Conservation (phyloP, 30 jellyfish, hydroid and myxozoan genomes). For the Euphysa ruthae region DNA sequence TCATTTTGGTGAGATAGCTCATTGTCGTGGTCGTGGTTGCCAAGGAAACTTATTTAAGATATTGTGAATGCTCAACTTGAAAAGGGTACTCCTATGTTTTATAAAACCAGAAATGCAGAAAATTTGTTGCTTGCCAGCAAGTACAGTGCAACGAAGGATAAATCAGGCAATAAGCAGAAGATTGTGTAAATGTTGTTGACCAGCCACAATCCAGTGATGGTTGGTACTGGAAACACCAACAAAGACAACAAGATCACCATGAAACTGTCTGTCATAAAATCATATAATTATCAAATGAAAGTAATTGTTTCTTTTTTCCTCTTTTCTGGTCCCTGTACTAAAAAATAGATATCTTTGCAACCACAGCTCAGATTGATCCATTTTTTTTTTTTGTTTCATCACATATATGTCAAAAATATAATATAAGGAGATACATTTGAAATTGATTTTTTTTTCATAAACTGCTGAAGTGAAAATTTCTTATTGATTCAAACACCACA, state of each 20-base stretch:
- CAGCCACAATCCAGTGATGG: conserved; percentile 9
- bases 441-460: too few relatives aligned
- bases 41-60: too few relatives aligned
- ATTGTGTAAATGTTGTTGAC: conserved; percentile 6
- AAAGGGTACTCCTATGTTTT: conserved; percentile 12
- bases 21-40: too few relatives aligned
- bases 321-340: not conserved
- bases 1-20: too few relatives aligned
- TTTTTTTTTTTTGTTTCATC: not conserved
- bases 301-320: not conserved
- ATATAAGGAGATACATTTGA: too few relatives aligned
- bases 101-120: not conserved
- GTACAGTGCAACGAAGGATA: not conserved
- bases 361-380: not conserved
- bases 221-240: not conserved
- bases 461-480: too few relatives aligned
- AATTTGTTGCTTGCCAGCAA: not conserved
- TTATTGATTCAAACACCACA: too few relatives aligned
- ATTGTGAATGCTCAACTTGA: not conserved
- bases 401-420: not conserved
- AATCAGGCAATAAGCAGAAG: conserved; percentile 1
- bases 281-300: conserved; percentile 10
- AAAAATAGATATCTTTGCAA: not conserved
- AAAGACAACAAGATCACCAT: not conserved
- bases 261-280: conserved; percentile 3